Conservation (phyloP, 2,797 vertebrate species). For the Zalophus californianus region DNA sequence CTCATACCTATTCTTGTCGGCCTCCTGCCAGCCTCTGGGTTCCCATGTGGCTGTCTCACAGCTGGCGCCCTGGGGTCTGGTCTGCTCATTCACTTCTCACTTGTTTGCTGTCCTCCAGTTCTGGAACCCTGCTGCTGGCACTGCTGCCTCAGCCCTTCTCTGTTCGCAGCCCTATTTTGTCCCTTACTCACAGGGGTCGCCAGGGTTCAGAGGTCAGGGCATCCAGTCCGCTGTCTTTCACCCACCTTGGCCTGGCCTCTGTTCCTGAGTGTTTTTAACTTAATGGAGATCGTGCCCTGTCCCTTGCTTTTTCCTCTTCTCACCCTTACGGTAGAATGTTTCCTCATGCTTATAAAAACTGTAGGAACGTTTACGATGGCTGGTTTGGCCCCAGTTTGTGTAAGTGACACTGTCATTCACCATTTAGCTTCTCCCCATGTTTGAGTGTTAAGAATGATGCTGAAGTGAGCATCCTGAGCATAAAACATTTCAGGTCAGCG, state of each 20-base stretch:
- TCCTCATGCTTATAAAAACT: rapidly evolving
- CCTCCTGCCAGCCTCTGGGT: background rate
- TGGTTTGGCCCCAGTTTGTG: too few species aligned
- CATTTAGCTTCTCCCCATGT: too few species aligned
- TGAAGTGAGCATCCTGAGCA: background rate
- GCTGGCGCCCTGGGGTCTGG: rapidly evolving
- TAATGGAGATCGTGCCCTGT: too few species aligned
- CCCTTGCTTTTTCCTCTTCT: background rate
- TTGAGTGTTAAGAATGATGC: too few species aligned
- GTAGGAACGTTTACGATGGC: rapidly evolving
- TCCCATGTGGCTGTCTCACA: rapidly evolving
- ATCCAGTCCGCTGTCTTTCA: rapidly evolving
- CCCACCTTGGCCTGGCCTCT: rapidly evolving
- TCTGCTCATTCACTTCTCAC: too few species aligned
- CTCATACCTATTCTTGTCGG: rapidly evolving
- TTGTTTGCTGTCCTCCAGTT: too few species aligned
- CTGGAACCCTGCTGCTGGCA: rapidly evolving
- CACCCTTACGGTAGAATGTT: rapidly evolving
- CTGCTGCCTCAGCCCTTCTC: background rate
- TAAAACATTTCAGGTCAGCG: too few species aligned
- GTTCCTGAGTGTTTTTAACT: background rate
- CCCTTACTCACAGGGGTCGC: background rate
- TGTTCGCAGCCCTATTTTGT: rapidly evolving
- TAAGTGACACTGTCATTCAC: too few species aligned
- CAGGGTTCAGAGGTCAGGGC: rapidly evolving